Evolutionary conservation across 1,140 invertebrate species (phyloP).

Genomic region (Halyomorpha halys): DNA sequence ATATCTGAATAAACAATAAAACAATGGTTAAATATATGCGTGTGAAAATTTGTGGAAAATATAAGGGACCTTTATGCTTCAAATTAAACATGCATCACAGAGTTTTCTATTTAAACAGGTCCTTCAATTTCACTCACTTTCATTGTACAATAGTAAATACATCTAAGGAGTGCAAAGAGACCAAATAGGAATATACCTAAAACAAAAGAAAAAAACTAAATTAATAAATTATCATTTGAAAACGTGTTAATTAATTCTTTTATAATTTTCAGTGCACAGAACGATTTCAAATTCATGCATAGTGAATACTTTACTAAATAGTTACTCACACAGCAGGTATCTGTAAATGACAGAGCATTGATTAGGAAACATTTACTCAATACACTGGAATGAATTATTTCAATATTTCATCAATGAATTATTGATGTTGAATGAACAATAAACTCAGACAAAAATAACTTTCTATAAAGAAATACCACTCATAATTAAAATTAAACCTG

Average conservation of each 20-base stretch:
- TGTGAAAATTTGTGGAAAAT: not conserved
- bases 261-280: not conserved
- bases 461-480: too few species aligned
- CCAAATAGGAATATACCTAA: conserved; percentile 61
- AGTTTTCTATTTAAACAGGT: conserved; percentile 31
- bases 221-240: not conserved
- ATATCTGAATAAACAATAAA: conserved; percentile 5
- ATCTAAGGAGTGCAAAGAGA: conserved; percentile 59
- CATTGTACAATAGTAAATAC: conserved; percentile 80
- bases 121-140: conserved; percentile 77
- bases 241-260: not conserved
- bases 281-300: not conserved
- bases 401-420: too few species aligned
- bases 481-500: too few species aligned
- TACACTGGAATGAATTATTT: too few species aligned
- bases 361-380: too few species aligned
- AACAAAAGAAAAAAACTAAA: conserved; percentile 28
- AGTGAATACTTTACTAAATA: not conserved
- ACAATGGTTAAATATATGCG: conserved; percentile 10
- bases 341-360: too few species aligned
- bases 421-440: too few species aligned
- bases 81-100: not conserved
- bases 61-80: not conserved
- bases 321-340: too few species aligned
- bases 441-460: too few species aligned